Base-by-base conservation (phyloP, 2,113 vertebrate genomes). In the Nothoprocta pentlandii region DNA sequence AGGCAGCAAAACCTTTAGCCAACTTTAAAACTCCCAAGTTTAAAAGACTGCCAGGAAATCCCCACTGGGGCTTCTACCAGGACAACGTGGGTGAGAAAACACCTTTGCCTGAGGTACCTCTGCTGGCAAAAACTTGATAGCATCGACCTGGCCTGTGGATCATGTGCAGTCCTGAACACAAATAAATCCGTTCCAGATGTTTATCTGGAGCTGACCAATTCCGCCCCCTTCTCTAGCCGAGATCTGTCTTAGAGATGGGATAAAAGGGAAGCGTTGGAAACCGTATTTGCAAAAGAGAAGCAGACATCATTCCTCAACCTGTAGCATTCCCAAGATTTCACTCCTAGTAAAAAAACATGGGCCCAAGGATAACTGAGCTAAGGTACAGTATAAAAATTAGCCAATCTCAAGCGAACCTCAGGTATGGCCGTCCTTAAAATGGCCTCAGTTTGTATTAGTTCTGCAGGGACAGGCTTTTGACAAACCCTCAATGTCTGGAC, bases 221-320 rank as follows among this genome's bases (percentile, higher is more conserved):
- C 87, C 8, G 93, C 81, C 85, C 53, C 20, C 36, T 69, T 76
- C 59, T 73, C 78, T 46, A 75, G 62, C 49, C 81, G 23, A 28
- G 61, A 84, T 70, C 64, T 12, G 46, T 73, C 90, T 93, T 63
- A 79, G 89, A 84, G 34, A 58, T 47, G 32, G 53, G 69, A 12
- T 21, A 62, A 61, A 75, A 83, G 64, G 19, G 7, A 32, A 22
- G 22, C 41, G 30, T 13, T 74, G 71, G 93, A 82, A 91, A 89
- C 69, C 16, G 39, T 94, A 61, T 88, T 86, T 93, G 85, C 28
- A 12, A 53, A 80, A 83, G 53, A 83, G 59, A 91, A 83, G 77
- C 51, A 78, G 80, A 58, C 20, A 28, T 91, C 94, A 70, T 78
- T 93, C 34, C 54, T 89, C 86, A 47, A 85, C 53, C 71, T 80